phyloP scores from a whole-genome alignment of 2,113 vertebrate species.

The Lagenorhynchus albirostris region DNA sequence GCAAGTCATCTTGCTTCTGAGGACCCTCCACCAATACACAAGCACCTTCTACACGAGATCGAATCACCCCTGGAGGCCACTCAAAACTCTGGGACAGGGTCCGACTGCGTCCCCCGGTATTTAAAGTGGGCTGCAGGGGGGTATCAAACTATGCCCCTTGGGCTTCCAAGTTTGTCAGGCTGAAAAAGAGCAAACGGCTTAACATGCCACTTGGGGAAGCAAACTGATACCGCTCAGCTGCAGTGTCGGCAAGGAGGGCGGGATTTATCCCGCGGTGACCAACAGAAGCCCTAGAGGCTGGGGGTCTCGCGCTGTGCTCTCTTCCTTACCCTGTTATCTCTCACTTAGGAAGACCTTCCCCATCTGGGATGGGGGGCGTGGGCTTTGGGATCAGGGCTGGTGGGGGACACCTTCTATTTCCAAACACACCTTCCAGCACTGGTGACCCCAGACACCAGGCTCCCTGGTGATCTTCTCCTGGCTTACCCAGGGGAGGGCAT shows the following conservation, averaged over 20 bases:
- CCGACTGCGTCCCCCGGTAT: background rate
- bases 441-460: background rate
- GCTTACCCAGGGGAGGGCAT: background rate
- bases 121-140: background rate
- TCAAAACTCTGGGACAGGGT: background rate
- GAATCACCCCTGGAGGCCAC: background rate
- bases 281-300: background rate
- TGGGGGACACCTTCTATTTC: background rate
- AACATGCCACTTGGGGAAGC: background rate
- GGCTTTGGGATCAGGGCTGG: background rate
- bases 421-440: background rate
- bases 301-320: rapidly evolving
- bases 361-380: background rate
- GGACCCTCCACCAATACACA: background rate
- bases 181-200: background rate
- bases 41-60: background rate
- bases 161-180: background rate
- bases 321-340: background rate
- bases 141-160: background rate
- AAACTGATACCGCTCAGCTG: background rate
- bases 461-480: background rate
- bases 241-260: background rate
- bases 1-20: background rate
- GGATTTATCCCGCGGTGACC: rapidly evolving
- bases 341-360: background rate